Percentiles rank a stretch among this genome's conserved stretches.
Evolutionary conservation across 2,888 invertebrate species (phyloP).

Genomic region (Ferdinandea cuprea): DNA sequence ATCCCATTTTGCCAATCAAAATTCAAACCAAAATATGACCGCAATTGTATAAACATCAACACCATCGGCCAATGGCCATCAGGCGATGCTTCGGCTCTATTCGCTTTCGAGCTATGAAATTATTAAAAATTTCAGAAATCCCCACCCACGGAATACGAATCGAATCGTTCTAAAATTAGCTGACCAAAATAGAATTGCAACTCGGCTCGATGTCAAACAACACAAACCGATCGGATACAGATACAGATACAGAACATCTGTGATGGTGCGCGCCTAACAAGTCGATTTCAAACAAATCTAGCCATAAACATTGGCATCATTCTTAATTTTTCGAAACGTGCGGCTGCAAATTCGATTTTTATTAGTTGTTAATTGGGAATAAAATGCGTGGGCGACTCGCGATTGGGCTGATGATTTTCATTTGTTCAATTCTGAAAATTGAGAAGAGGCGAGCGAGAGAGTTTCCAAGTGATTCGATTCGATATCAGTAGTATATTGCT

Average conservation of each 20-base stretch:
- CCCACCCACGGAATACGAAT: conserved; percentile 17
- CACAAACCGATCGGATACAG: too few relatives aligned
- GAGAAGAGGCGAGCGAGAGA: too few relatives aligned
- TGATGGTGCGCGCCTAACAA: too few relatives aligned
- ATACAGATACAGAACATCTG: conserved; percentile 59
- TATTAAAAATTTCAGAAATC: conserved; percentile 14
- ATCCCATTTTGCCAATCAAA: conserved; percentile 28
- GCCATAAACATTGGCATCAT: neutral
- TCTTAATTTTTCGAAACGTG: neutral
- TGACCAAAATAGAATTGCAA: conserved; percentile 56
- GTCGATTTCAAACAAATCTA: too few relatives aligned
- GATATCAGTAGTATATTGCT: neutral
- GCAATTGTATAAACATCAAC: conserved; percentile 38
- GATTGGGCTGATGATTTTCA: conserved; percentile 19
- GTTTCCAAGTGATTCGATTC: conserved; percentile 16
- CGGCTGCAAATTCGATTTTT: conserved; percentile 49
- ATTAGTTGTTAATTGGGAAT: conserved; percentile 67
- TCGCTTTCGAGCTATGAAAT: conserved; percentile 31
- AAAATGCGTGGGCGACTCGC: neutral
- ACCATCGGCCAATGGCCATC: too few relatives aligned
- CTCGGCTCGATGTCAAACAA: conserved; percentile 47
- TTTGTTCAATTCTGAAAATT: neutral
- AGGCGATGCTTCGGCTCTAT: conserved; percentile 11
- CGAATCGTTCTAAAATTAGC: conserved; percentile 49
- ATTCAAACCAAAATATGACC: conserved; percentile 39